Evolutionary conservation across 2,113 vertebrate species (phyloP), one percentile per base, ranked within the genome.

Genomic region (Hystrix brachyura): DNA sequence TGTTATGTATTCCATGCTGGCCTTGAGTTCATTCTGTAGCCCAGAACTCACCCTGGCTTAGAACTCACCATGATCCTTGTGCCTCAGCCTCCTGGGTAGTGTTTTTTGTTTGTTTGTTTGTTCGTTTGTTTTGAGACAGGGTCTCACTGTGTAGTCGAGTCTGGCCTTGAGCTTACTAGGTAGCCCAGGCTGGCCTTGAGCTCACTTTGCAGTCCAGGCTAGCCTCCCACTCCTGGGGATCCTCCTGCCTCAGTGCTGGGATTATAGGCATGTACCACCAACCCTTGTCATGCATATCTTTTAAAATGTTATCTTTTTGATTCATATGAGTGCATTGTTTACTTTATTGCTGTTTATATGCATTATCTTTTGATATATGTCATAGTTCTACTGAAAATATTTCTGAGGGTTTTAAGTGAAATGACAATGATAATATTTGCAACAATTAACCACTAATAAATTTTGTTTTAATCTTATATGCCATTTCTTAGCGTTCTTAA

Each of bases 381-480:
- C 21, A 80, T 89, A 82, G 48, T 85, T 96, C 46, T 96, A n/a
- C 55, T 85, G 71, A 78, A 62, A 64, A 38, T 93, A 57, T 79
- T 94, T 94, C 53, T 46, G 84, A 74, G 43, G 7, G 23, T 34
- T 53, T 83, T 81, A 55, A 87, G 27, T 72, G 64, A 59, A 81
- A 69, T 94, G 72, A 71, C 25, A 62, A 12, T 83, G 34, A 57
- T 89, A 64, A 12, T 89, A n/a, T 74, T 95, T 94, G 43, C 5
- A 91, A 29, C 91, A 76, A 60, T 76, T 53, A 92, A 23, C 15
- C n/a, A 32, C 62, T 71, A 79, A 69, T 80, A 23, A 65, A 86
- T 91, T 84, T 95, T 96, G 19, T 85, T 92, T 46, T 94, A 80
- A 85, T 90, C 14, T 95, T 51, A 15, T 78, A 10, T 72, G 19